Evolutionary conservation across 1,140 invertebrate genomes (phyloP), one percentile per base, ranked within the genome.

Genomic region (Lucilia cuprina): DNA sequence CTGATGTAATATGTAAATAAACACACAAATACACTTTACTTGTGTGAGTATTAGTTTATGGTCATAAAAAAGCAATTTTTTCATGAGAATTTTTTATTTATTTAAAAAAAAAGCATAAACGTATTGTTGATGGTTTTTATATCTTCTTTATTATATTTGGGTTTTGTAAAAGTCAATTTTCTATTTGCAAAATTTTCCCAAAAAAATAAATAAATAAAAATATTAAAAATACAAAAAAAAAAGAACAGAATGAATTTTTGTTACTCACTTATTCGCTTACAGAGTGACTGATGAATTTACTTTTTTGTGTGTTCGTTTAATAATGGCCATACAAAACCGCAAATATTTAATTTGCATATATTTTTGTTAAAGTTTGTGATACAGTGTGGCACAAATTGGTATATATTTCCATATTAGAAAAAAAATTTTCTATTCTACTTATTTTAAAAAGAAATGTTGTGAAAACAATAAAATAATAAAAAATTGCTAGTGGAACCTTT

Each of bases 281-380:
- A n/a, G n/a, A 49, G 3, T 41, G 41, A 25, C 10, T 74, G 41
- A 47, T 74, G 50, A 2, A 75, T 74, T 49, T 74, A 0, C 2
- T 25, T 47, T 47, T 9, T 10, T 78, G n/a, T 25, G 34, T 17
- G 21, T 21, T 17, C 1, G 9, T 19, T 41, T 70, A 77, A 80
- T 41, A 19, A 25, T 47, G 83, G 17, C 49, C 83, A 82, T 84
- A 80, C 47, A 70, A 80, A 82, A 82, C 84, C 84, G 84, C 84
- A 84, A 84, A 84, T 84, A 84, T 84, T 83, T 84, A 84, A 84
- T 84, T 84, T 84, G 30, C 65, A 84, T 84, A 82, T 41, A 74
- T 82, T 82, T 25, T 74, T 74, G 21, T 41, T 41, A 8, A 30
- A 34, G n/a, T 25, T 74, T 8, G 7, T 25, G 2, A 0, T 21